Percentiles rank a stretch among this genome's conserved stretches.
Evolutionary conservation across 2,888 invertebrate genomes (phyloP).

Genomic region (Isotomurus palustris): DNA sequence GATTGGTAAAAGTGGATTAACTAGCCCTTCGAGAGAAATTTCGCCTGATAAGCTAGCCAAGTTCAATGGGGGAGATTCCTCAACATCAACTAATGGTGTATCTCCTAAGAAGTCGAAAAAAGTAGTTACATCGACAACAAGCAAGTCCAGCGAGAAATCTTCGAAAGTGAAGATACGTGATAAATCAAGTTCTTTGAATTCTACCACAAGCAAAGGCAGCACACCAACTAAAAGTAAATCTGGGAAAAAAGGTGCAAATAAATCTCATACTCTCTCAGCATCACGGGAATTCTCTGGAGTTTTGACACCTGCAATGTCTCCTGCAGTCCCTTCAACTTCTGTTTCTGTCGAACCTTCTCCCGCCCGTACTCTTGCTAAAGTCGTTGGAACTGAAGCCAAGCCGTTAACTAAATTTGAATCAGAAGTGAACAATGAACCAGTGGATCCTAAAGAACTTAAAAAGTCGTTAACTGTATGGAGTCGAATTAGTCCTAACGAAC

Average conservation of each 20-base stretch:
- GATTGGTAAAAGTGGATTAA: background rate
- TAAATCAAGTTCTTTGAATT: background rate
- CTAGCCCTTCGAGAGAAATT: no score
- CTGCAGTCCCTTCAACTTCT: background rate
- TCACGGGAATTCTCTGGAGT: slow-evolving; percentile 5
- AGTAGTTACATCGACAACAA: no score
- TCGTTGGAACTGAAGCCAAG: slow-evolving; percentile 23
- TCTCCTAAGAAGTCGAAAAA: no score
- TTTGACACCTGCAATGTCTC: background rate
- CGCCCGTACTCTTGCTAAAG: slow-evolving; percentile 19
- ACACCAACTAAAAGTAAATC: background rate
- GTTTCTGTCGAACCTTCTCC: slow-evolving; percentile 18
- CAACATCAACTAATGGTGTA: background rate
- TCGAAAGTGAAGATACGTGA: background rate
- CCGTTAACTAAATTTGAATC: slow-evolving; percentile 23
- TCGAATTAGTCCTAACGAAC: slow-evolving; percentile 15
- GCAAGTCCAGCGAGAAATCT: background rate
- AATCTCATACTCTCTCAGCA: background rate
- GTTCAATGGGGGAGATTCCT: background rate
- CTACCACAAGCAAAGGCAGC: background rate
- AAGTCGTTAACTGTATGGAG: slow-evolving; percentile 24
- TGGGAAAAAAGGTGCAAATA: background rate
- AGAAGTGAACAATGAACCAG: slow-evolving; percentile 31
- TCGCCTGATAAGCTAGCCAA: background rate
- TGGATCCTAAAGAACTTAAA: slow-evolving; percentile 5